These are phyloP conservation scores for Ichneumoninae sp. DNA, from an alignment of 2,888 invertebrate species.

Conservation along the genomic window DNA sequence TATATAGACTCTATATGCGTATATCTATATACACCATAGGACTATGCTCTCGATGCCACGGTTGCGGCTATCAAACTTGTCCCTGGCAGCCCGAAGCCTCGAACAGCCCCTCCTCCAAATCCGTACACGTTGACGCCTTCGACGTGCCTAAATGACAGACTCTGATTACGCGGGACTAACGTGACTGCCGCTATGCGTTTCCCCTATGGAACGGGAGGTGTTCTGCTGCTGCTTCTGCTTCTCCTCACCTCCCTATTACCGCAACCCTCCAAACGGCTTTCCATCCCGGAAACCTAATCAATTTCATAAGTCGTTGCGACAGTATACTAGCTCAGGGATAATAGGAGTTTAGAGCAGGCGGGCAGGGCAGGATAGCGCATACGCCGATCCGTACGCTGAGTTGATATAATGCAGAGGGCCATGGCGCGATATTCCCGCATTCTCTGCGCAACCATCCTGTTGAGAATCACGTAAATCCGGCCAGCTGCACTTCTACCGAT, in stretches of 20 bases:
- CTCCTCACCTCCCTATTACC: constrained; percentile 20
- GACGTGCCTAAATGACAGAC: constrained; percentile 66
- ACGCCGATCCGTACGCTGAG: constrained; percentile 25
- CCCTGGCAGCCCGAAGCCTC: constrained; percentile 36
- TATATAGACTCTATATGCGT: not conserved
- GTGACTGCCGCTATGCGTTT: constrained; percentile 64
- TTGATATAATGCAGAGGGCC: constrained; percentile 33
- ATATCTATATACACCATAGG: not conserved
- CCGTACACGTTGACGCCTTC: constrained; percentile 61
- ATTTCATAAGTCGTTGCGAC: constrained; percentile 66
- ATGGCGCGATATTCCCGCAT: constrained; percentile 8
- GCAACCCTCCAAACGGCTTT: constrained; percentile 34
- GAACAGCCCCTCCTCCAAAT: constrained; percentile 8
- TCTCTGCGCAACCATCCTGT: not conserved
- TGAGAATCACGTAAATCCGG: constrained; percentile 42
- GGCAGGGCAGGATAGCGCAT: not conserved
- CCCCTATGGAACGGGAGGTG: constrained; percentile 49
- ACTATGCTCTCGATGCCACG: not conserved
- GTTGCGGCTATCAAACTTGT: constrained; percentile 37
- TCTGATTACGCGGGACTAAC: constrained; percentile 63
- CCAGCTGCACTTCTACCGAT: constrained; percentile 38
- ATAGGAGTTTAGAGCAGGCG: constrained; percentile 56
- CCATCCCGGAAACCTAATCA: constrained; percentile 61
- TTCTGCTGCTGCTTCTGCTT: constrained; percentile 12
- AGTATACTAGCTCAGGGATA: constrained; percentile 49